Evolutionary conservation across 2,797 vertebrate species (phyloP), one percentile per base, ranked within the genome.

Genomic region (Arnoldichthys spilopterus): DNA sequence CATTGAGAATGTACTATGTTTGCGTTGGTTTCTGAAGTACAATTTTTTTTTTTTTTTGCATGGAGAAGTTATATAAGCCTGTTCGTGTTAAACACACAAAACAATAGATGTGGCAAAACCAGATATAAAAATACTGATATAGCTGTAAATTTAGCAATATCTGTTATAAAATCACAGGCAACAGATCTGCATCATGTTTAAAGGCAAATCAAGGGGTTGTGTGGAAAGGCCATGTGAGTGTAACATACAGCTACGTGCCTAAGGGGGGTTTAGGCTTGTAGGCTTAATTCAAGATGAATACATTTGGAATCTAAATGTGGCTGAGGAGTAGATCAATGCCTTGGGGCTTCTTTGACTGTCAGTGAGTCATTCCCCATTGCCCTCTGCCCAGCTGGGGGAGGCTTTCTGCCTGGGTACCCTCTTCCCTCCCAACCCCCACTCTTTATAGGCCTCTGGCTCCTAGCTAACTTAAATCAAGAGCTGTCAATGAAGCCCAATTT

Each of bases 221-320:
- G 73, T 74, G 26, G 11, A 71, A 47, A 73, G 49, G 51, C 32
- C 15, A 66, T 37, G 22, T 77, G 32, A 20, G 20, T n/a, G 12
- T 5, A 72, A 53, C 22, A 81, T 76, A 54, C 61, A 64, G 32
- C 78, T 72, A 22, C 56, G 75, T 58, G 63, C 84, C 68, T 61
- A n/a, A 45, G 67, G 76, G 54, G 32, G 24, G 34, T 43, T 72
- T 72, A 54, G 37, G 37, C 58, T 59, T 68, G 54, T 77, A 80
- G 76, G 45, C 66, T 71, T 77, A 63, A 70, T 70, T 79, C 24
- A 67, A 45, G 68, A 40, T 61, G 64, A 79, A 76, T 74, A 64
- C 28, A 45, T 81, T 71, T 79, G 64, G 51, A 63, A 53, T 77
- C 69, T 28, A 43, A 72, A 45, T 66, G 28, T 72, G 47, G 61